Base-by-base conservation (phyloP, 2,888 invertebrate genomes). In the Alviniconcha strummeri region DNA sequence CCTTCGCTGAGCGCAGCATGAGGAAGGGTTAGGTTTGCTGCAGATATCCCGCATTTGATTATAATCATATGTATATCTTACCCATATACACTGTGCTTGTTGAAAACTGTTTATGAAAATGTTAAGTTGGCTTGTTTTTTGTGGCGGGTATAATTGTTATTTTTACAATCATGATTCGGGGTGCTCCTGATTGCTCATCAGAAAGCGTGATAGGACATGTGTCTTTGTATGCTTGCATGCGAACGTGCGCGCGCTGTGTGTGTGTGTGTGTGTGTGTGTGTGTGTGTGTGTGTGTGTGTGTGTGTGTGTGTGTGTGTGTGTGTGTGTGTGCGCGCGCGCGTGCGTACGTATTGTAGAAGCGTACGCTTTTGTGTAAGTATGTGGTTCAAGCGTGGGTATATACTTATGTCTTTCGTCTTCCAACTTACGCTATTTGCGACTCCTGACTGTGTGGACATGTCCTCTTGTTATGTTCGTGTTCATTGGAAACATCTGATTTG, bases 251-350 rank as follows among this genome's bases (percentile, higher is more conserved):
- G n/a, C 8, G n/a, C 5, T 69, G 69, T 69, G 69, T 69, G 69
- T 69, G 69, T 69, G 69, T 69, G 69, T 13, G 69, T 69, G 69
- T 13, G 69, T 69, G 69, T 0, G 69, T 69, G 71, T n/a, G 71
- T 8, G 71, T 71, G 19, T 71, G 71, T 71, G n/a, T 64, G 64
- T 64, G 64, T 15, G 64, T 64, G 64, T 64, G 19, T n/a, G 71
- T 6, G n/a, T 71, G 71, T 71, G 71, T 71, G 71, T 71, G 71
- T 71, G 7, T 64, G 64, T 64, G 64, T 64, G 64, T 64, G 64
- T 64, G 64, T 64, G 64, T 64, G 64, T 64, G 64, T 64, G 64
- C 4, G 64, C 4, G 4, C 4, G 64, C 15, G 64, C 4, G 64
- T 64, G 64, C 11, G 9, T 15, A 64, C 9, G 11, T 15, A 64